Evolutionary conservation across 2,888 invertebrate genomes (phyloP).

Genomic region (Drosophila buzzatii): DNA sequence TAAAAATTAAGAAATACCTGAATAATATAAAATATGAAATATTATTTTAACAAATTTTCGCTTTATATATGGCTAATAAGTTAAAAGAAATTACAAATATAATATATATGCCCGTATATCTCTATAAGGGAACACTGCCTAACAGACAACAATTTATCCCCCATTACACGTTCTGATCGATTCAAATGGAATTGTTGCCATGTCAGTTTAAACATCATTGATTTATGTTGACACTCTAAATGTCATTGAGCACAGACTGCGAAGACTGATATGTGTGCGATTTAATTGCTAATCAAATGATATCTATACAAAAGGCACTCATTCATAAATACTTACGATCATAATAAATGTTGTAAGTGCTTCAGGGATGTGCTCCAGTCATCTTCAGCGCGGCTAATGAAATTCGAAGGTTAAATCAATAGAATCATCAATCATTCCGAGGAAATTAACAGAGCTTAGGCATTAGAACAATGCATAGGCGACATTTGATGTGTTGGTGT

Average conservation of each 20-base stretch:
- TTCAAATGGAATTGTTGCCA: background rate
- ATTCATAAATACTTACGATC: conserved; percentile 24
- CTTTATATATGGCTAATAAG: no score
- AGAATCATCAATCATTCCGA: conserved; percentile 47
- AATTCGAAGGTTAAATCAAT: conserved; percentile 25
- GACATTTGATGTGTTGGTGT: background rate
- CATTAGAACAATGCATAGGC: conserved; percentile 13
- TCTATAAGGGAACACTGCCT: background rate
- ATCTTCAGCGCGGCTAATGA: conserved; percentile 14
- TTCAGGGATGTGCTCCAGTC: conserved; percentile 19
- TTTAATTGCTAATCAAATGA: conserved; percentile 7
- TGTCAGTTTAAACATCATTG: background rate
- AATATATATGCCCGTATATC: no score
- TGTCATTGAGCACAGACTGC: background rate
- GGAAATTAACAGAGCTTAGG: conserved; percentile 35
- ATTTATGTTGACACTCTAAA: background rate
- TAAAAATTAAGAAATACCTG: no score
- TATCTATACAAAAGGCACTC: conserved; percentile 13
- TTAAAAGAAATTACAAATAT: background rate
- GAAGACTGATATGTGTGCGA: background rate
- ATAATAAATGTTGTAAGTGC: conserved; percentile 16
- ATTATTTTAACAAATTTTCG: no score
- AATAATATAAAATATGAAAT: no score
- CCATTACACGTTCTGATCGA: no score
- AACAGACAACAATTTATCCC: background rate